These are phyloP conservation scores for Dromas ardeola DNA, from an alignment of 2,113 vertebrate genomes.

Conservation along the genomic window DNA sequence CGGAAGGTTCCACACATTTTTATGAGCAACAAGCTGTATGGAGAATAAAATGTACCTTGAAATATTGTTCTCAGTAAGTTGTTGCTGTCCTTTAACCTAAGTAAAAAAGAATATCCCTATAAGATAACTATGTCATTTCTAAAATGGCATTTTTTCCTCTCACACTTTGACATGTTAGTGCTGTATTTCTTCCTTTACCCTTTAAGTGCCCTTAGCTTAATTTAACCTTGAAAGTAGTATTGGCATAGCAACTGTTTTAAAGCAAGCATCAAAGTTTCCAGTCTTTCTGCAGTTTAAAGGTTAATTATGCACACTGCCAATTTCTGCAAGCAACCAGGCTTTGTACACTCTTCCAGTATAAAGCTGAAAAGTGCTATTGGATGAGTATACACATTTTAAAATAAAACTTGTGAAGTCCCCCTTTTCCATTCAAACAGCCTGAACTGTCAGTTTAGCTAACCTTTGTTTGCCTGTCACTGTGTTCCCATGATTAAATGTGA, in stretches of 20 bases:
- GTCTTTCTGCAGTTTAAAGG: constrained; percentile 31
- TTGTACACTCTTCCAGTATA: background rate
- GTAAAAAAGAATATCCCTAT: background rate
- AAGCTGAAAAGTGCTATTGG: constrained; percentile 26
- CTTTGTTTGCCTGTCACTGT: constrained; percentile 81
- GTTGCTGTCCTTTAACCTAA: background rate
- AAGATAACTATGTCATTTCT: constrained; percentile 33
- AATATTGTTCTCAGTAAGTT: background rate
- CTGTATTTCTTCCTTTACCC: constrained; percentile 4
- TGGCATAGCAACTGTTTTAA: constrained; percentile 30
- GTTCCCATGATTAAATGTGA: constrained; percentile 82
- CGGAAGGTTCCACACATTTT: background rate
- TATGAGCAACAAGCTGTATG: background rate
- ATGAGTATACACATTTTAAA: constrained; percentile 55
- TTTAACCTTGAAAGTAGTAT: constrained; percentile 11
- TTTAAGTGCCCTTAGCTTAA: constrained; percentile 11
- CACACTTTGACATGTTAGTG: background rate
- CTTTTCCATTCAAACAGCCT: constrained; percentile 54
- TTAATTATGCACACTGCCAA: constrained; percentile 36
- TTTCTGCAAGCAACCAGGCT: background rate
- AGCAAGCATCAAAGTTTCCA: constrained; percentile 18
- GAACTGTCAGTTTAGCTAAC: constrained; percentile 78
- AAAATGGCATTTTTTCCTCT: background rate
- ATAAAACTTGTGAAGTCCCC: constrained; percentile 54
- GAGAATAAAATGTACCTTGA: background rate